Evolutionary conservation across 2,113 vertebrate species (phyloP), one percentile per base, ranked within the genome.

Genomic region (Noctilio leporinus): DNA sequence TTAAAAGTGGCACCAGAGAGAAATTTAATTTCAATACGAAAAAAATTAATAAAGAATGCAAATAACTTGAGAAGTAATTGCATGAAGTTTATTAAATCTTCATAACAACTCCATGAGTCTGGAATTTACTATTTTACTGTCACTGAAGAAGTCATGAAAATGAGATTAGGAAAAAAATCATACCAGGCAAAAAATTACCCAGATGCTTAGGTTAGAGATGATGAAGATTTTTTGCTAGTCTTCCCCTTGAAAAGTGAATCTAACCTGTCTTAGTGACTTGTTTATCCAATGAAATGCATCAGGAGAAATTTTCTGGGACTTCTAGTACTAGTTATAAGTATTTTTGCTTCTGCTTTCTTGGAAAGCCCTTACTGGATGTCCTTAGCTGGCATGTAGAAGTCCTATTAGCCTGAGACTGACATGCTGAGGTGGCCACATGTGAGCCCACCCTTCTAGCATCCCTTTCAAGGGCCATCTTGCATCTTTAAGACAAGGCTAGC

Each of bases 21-120:
- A 64, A 90, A 59, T 86, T 51, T 73, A 89, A 93, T 91, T 86
- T 91, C 30, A 83, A 62, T 22, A 62, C 47, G 35, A 86, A 86
- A 73, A 20, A 96, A 72, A 88, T 72, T 64, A 90, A 51, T 72
- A 87, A 87, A 30, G 55, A 77, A 85, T 64, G 4, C 59, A 86
- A 65, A 77, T 65, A 84, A 84, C 83, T 49, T 85, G 87, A 47
- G 62, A 86, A 86, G 5, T 53, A 65, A 73, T 91, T 92, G 86
- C n/a, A 35, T 51, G 2, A 95, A 19, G 30, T 75, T 89, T 70
- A 72, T 88, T 94, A 3, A 88, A 20, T 69, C 35, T 51, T 96
- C 43, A 15, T 35, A 82, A 59, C 28, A 93, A 78, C 30, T 70
- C 45, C 82, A 3, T 53, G 49, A 93, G 6, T 22, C 6, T 77